A percentile compares a stretch with the other conserved stretches of the same genome.
Conservation (phyloP, 2,888 invertebrate genomes). For the Xestia rhomboidea region DNA sequence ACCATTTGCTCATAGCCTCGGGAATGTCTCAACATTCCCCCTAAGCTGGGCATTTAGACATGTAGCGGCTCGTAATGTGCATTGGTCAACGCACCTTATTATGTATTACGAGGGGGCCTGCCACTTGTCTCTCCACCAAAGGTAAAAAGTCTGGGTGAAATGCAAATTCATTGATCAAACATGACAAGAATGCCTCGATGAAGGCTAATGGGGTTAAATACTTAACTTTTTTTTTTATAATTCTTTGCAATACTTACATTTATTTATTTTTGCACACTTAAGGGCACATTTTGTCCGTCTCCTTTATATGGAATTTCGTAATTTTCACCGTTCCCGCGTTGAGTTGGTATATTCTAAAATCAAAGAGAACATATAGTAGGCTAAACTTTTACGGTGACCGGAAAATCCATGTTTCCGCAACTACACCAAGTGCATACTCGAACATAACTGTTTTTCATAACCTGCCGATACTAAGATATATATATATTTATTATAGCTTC, state of each 20-base stretch:
- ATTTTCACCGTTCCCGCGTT: background rate
- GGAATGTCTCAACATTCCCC: background rate
- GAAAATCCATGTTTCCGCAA: background rate
- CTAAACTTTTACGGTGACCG: background rate
- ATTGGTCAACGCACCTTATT: background rate
- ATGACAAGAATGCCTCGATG: background rate
- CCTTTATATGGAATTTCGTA: no score
- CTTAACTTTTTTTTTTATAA: no score
- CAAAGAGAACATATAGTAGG: background rate
- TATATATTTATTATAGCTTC: slow-evolving; percentile 64
- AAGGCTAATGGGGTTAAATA: background rate
- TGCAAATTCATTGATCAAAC: background rate
- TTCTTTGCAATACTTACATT: no score
- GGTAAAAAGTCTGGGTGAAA: background rate
- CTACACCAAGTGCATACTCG: background rate
- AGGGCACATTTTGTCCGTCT: no score
- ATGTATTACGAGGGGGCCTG: background rate
- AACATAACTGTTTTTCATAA: slow-evolving; percentile 34
- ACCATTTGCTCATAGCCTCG: background rate
- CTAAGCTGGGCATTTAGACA: background rate
- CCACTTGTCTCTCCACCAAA: background rate
- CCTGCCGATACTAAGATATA: slow-evolving; percentile 47
- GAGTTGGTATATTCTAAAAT: background rate
- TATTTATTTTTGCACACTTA: no score
- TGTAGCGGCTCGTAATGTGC: background rate